Base-by-base conservation (phyloP, 2,113 vertebrate genomes). In the Atractosteus spatula region DNA sequence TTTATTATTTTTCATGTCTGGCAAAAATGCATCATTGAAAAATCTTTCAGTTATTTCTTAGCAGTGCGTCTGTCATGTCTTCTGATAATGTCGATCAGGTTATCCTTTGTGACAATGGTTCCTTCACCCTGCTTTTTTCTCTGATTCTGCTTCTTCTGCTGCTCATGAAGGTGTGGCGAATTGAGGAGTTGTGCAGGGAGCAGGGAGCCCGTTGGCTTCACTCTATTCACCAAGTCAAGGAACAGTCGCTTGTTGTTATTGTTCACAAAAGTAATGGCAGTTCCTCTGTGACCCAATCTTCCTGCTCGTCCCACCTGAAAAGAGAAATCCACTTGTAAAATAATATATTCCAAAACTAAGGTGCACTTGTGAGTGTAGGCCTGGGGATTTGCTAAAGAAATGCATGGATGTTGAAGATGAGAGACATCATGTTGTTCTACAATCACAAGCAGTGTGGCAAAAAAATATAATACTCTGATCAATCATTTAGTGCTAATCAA, bases 191-290 rank as follows among this genome's bases (percentile, higher is more conserved):
- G 97, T 0, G 96, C 93, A 0, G 97, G 97, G 41, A 99, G 91
- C 77, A 95, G 88, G 68, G 96, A 97, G 6, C 97, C 97, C 0
- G 96, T 99, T 67, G 96, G 95, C 80, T 95, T 93, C 62, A 99
- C 96, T 71, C 97, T 85, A 67, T 95, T 95, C 71, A 94, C 96
- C 73, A 99, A 85, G 54, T 95, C 94, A 87, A 96, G 89, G 72
- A 99, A 99, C 67, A 96, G 91, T 6, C 93, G 91, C 80, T 94
- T 96, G 75, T 94, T 96, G 85, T 91, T 96, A 86, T 98, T 98
- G 80, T 99, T 99, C 68, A 99, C 89, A 69, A 99, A 95, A 8
- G 96, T 97, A 80, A 99, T 95, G 1, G 97, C 94, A 1, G 97
- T 98, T 78, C 97, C 97, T 69, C 81, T 90, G 79, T 97, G 94